Evolutionary conservation across 2,113 vertebrate species (phyloP), one percentile per base, ranked within the genome.

Genomic region (Archilochus colubris): DNA sequence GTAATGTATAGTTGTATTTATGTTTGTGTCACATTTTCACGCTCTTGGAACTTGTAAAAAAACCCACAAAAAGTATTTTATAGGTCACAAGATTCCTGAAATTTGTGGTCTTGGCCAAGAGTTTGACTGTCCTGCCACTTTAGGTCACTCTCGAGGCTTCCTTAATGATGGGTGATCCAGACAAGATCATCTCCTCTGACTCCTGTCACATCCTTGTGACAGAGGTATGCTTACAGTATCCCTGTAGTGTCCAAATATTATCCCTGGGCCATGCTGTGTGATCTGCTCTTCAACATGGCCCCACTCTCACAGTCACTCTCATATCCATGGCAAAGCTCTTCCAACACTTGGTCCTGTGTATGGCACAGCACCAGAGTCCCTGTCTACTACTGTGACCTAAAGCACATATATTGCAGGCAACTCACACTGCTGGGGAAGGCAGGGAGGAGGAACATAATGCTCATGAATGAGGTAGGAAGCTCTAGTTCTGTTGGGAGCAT

Each of bases 361-460:
- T 54, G 33, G 50, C 14, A 68, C n/a, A 46, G 48, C 27, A 44
- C 55, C 6, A 6, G 38, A 25, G 48, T 11, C 6, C 38, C 38
- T 70, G 48, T 25, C 31, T 44, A 22, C 22, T 22, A 51, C 5
- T 11, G 43, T 3, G 23, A 58, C n/a, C 33, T 20, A n/a, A 50
- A 28, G 59, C 28, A 67, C 0, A 1, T 2, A 1, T 0, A 0
- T 31, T 67, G 27, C 38, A 58, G 27, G 27, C 57, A 51, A 27
- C 8, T 48, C 9, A 16, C 0, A 1, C 5, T 6, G n/a, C 1
- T 82, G 73, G 55, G 40, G 59, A 69, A 80, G 58, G 40, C 25
- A 33, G n/a, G 13, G 48, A 83, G 12, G 38, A 81, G 61, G 48
- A 73, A 38, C 14, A 31, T 9, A n/a, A 7, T 12, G 6, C 66